Evolutionary conservation across 2,888 invertebrate genomes (phyloP).

Genomic region (Hirudinaria manillensis): DNA sequence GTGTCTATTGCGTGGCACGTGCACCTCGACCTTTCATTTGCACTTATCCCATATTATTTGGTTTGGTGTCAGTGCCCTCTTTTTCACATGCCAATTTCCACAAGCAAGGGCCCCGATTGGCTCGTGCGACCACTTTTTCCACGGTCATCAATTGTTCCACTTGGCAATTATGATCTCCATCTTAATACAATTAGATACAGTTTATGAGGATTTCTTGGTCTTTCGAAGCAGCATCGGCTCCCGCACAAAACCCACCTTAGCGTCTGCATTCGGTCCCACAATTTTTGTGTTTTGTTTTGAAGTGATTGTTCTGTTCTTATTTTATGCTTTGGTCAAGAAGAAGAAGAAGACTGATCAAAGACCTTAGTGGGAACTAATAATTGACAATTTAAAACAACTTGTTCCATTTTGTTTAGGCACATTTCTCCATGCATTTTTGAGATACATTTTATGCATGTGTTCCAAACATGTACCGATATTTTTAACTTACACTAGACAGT

Average conservation of each 20-base stretch:
- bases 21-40: constrained; percentile 45
- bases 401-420: too few species aligned
- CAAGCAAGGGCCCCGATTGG: constrained; percentile 49
- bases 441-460: too few species aligned
- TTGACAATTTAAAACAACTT: too few species aligned
- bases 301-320: constrained; percentile 42
- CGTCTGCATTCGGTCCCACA: constrained; percentile 48
- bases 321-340: constrained; percentile 34
- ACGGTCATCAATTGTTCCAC: constrained; percentile 53
- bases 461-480: too few species aligned
- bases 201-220: constrained; percentile 47
- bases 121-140: constrained; percentile 49
- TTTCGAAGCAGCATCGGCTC: constrained; percentile 40
- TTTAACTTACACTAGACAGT: background rate
- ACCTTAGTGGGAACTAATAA: too few species aligned
- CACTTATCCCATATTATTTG: constrained; percentile 50
- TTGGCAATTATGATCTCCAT: constrained; percentile 50
- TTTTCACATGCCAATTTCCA: constrained; percentile 52
- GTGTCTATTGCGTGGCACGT: constrained; percentile 40
- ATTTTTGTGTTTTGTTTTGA: constrained; percentile 44
- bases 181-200: constrained; percentile 48
- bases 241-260: constrained; percentile 45
- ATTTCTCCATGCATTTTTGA: too few species aligned
- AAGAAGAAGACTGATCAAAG: background rate
- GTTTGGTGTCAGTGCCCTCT: constrained; percentile 49